Evolutionary conservation across 1,140 invertebrate genomes (phyloP).

Genomic region (Lethrus apterus): DNA sequence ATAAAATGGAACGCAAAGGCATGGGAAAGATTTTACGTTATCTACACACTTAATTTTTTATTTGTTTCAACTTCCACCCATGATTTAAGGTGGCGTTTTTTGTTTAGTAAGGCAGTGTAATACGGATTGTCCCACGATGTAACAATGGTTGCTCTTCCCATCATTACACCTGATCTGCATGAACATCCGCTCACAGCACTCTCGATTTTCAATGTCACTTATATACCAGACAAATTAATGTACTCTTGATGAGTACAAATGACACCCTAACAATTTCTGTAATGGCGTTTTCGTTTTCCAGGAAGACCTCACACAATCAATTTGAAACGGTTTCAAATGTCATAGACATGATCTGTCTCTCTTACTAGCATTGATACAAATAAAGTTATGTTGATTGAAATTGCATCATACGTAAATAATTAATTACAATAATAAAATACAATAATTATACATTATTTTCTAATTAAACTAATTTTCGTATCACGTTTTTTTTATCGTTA

Average conservation of each 20-base stretch:
- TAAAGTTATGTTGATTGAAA: too few species aligned
- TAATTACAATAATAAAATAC: too few species aligned
- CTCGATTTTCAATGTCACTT: conserved; percentile 38
- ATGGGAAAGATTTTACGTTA: conserved; percentile 23
- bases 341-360: too few species aligned
- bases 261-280: conserved; percentile 21
- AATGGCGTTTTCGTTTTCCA: conserved; percentile 4
- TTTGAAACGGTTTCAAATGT: too few species aligned
- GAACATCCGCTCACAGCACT: conserved; percentile 37
- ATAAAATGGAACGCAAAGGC: conserved; percentile 23
- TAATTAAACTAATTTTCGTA: too few species aligned
- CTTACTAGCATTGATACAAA: too few species aligned
- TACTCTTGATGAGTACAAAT: conserved; percentile 20
- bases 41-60: conserved; percentile 28
- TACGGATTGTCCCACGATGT: conserved; percentile 35
- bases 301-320: too few species aligned
- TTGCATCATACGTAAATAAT: too few species aligned
- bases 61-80: conserved; percentile 30
- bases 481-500: too few species aligned
- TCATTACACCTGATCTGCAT: conserved; percentile 41
- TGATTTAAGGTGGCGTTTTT: conserved; percentile 33
- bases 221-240: conserved; percentile 21
- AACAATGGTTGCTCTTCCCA: conserved; percentile 36
- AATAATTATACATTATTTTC: too few species aligned
- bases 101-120: conserved; percentile 38